Base-by-base conservation (phyloP, 2,797 vertebrate species). In the Dicrostonyx torquatus region DNA sequence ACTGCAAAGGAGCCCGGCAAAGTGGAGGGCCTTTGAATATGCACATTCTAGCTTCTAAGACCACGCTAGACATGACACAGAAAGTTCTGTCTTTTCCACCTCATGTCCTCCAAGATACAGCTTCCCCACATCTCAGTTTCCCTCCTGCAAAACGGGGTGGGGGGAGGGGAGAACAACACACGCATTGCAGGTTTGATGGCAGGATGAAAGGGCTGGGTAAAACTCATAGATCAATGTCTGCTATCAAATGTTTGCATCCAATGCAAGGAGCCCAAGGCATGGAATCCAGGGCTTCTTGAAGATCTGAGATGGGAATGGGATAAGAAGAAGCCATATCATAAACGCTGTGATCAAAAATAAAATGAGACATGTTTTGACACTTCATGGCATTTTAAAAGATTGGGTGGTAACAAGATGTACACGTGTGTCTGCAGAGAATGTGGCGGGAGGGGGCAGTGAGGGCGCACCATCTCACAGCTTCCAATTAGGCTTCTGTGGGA, bases 291-390 rank as follows among this genome's bases (percentile, higher is more conserved):
- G 26, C 20, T 72, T 9, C 26, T 0, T 40, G 73, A 87, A 75
- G 73, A 82, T 75, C 66, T 53, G 75, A 87, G 75, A 68, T 50
- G 50, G 43, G 77, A 93, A 72, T 64, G 73, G 70, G 91, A 53
- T 45, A 31, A 29, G 40, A 89, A 87, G 89, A 84, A 83, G 53
- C 77, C 66, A 79, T 79, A 90, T 34, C 31, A 9, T 78, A 94
- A 78, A 89, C 66, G 53, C 77, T 80, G 66, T 31, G 37, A 87
- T 94, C 73, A 87, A 76, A 95, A 94, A 95, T 40, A 90, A 96
- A 95, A 95, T 29, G 86, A 93, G 85, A 64, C 66, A 40, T 95
- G 90, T 95, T 97, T 97, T 96, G 96, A 95, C 93, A 96, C 66
- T 58, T 84, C 50, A 37, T 58, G 96, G 77, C 86, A 91, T 88